These are phyloP conservation scores for Pollenia amentaria DNA, from an alignment of 2,888 invertebrate species.

Conservation along the genomic window DNA sequence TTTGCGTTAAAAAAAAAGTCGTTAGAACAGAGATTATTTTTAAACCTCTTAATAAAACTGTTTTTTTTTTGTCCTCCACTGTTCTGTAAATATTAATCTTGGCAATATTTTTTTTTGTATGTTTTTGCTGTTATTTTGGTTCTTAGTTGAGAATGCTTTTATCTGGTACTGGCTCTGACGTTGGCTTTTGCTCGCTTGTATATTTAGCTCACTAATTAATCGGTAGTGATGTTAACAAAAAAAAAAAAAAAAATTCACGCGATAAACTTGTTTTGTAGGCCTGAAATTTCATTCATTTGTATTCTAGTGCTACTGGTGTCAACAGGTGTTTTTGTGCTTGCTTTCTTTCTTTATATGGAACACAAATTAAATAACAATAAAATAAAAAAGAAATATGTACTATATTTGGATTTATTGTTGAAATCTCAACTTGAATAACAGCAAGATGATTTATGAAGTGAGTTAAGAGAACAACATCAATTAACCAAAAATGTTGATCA, in stretches of 20 bases:
- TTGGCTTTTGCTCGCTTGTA: constrained; percentile 55
- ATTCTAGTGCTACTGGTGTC: constrained; percentile 51
- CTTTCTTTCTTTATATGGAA: background rate
- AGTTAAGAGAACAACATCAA: constrained; percentile 2
- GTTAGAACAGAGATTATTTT: no score
- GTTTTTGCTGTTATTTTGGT: constrained; percentile 2
- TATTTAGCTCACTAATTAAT: constrained; percentile 56
- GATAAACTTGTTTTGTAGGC: constrained; percentile 49
- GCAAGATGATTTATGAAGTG: constrained; percentile 59
- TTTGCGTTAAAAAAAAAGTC: no score
- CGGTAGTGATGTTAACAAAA: constrained; percentile 55
- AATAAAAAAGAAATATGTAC: background rate
- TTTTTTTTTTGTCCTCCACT: constrained; percentile 8
- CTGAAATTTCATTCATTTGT: constrained; percentile 60
- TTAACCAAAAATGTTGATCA: background rate
- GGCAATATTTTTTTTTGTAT: constrained; percentile 35
- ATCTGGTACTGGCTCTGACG: constrained; percentile 30
- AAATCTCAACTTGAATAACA: background rate
- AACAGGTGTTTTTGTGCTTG: constrained; percentile 62
- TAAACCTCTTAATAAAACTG: no score
- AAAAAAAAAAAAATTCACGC: constrained; percentile 6
- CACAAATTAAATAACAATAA: background rate
- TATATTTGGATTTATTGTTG: constrained; percentile 8
- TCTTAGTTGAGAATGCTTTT: constrained; percentile 29
- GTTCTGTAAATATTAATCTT: constrained; percentile 35